Base-by-base conservation (phyloP, 2,113 vertebrate genomes). In the Stigmatopora nigra region DNA sequence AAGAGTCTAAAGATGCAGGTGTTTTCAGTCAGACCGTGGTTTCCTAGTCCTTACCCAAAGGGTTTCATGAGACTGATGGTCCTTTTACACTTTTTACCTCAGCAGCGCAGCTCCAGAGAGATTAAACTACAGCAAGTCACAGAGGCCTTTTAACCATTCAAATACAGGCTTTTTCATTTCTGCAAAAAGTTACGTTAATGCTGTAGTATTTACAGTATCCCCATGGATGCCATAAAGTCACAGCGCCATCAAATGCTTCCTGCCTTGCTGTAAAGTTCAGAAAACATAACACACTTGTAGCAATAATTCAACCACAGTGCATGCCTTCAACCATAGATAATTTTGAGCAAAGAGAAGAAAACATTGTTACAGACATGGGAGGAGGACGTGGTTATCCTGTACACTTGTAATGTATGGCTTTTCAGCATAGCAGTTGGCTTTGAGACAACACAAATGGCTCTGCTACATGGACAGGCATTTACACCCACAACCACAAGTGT, bases 11-110 rank as follows among this genome's bases (percentile, higher is more conserved):
- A 67, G 77, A 70, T 68, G 69, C 88, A 90, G 86, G 87, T 89
- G 86, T 88, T 87, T 87, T 86, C 73, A 82, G 78, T 89, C 82
- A 79, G 71, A 77, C 78, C 75, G 64, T 84, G 80, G 72, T 84
- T 85, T 84, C 80, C 80, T 78, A 80, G 75, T 82, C 71, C 48
- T 67, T 71, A 82, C 80, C 79, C 73, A 36, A 79, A 82, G 79
- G 76, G 64, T 80, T 82, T 86, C 76, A 70, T 67, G 62, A 84
- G 76, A 82, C 84, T 84, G 85, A 76, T 71, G 80, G 82, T 86
- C 82, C 81, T 83, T 84, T 79, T 76, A 69, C 79, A 72, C 76
- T 63, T 78, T 41, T 76, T 81, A 68, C 74, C 69, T 76, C 69
- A 60, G 52, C 78, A 53, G 66, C 53, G 58, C 3, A 67, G 70